Evolutionary conservation across 1,140 invertebrate species (phyloP).

Genomic region (Drosophila repletoides): DNA sequence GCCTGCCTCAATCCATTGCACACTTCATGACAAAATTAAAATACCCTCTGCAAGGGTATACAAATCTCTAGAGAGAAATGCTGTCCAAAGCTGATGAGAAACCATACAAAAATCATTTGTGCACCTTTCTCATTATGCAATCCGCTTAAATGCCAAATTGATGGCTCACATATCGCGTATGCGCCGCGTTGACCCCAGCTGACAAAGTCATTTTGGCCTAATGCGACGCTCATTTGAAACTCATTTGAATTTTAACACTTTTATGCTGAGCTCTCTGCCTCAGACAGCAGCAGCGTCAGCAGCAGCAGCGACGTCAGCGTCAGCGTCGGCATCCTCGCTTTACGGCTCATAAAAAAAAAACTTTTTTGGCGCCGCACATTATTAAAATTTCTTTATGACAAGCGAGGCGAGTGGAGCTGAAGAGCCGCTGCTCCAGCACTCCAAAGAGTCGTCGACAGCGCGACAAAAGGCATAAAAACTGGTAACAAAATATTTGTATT

Average conservation of each 20-base stretch:
- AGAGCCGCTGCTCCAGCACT: no score
- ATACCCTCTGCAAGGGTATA: no score
- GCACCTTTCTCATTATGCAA: slow-evolving; percentile 16
- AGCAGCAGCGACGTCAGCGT: neutral
- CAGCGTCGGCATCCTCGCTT: slow-evolving; percentile 26
- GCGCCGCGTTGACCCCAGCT: slow-evolving; percentile 60
- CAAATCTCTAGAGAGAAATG: no score
- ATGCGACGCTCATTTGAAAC: slow-evolving; percentile 58
- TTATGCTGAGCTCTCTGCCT: slow-evolving; percentile 41
- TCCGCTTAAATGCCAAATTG: slow-evolving; percentile 38
- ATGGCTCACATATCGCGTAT: slow-evolving; percentile 47
- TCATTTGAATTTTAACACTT: slow-evolving; percentile 80
- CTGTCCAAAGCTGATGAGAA: no score
- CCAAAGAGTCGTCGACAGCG: slow-evolving; percentile 57
- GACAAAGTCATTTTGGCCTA: slow-evolving; percentile 53
- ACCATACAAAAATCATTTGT: no score
- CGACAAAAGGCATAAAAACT: slow-evolving; percentile 79
- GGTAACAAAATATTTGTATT: slow-evolving; percentile 79
- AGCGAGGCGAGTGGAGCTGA: slow-evolving; percentile 45
- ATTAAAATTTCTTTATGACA: slow-evolving; percentile 81
- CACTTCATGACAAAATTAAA: no score
- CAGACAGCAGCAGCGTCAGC: slow-evolving; percentile 1
- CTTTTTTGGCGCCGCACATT: slow-evolving; percentile 80
- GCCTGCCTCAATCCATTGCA: no score
- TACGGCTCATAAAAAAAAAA: slow-evolving; percentile 73